A percentile compares a stretch with the other conserved stretches of the same genome.
Evolutionary conservation across 2,797 vertebrate genomes (phyloP).

Genomic region (Danio tinwini): DNA sequence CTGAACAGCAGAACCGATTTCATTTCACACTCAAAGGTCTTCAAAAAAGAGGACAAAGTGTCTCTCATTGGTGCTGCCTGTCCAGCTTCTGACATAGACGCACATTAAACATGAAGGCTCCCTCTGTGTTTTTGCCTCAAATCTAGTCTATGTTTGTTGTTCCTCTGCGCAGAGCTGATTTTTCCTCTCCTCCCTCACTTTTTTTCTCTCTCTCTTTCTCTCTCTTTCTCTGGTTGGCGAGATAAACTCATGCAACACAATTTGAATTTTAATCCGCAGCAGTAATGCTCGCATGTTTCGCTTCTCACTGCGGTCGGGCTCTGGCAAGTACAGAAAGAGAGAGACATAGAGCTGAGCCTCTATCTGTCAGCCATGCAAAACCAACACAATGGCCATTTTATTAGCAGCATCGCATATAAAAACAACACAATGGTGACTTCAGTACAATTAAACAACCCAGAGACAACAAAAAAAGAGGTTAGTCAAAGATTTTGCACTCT

Average conservation of each 20-base stretch:
- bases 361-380: constrained; percentile 28
- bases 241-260: constrained; percentile 44
- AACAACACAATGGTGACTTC: constrained; percentile 1
- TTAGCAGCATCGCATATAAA: constrained; percentile 30
- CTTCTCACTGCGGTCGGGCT: neutral
- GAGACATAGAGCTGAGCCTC: constrained; percentile 12
- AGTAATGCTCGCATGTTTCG: constrained; percentile 29
- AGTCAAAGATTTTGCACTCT: constrained; percentile 1
- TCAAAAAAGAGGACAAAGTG: neutral
- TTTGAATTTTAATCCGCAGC: constrained; percentile 52
- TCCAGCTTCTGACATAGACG: constrained; percentile 15
- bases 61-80: neutral
- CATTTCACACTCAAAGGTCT: constrained; percentile 16
- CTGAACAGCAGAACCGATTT: too few relatives aligned
- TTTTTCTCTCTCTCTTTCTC: neutral
- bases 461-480: constrained; percentile 8
- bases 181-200: constrained; percentile 6
- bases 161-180: neutral
- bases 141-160: neutral
- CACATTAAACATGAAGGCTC: constrained; percentile 3
- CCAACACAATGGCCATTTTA: constrained; percentile 29
- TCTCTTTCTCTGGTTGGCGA: constrained; percentile 37
- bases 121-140: constrained; percentile 5
- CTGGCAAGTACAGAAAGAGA: constrained; percentile 17
- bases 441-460: constrained; percentile 23